Percentiles rank a stretch among this genome's conserved stretches.
Conservation (phyloP, 2,113 vertebrate species). For the Bothrops jararaca region DNA sequence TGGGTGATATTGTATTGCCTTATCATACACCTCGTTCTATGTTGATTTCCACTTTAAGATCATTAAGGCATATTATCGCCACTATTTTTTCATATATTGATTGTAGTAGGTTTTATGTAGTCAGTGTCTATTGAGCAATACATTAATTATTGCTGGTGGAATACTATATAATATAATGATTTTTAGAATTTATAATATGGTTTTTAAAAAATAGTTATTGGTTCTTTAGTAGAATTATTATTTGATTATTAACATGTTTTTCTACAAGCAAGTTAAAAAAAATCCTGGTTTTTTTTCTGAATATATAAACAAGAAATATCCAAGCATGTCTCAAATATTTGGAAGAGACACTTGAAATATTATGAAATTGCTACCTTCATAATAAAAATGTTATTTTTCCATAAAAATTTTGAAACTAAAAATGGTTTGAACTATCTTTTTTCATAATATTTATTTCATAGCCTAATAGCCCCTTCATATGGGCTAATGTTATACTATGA, state of each 20-base stretch:
- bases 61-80: no score
- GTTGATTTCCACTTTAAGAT: no score
- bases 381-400: not conserved
- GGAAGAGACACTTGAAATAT: not conserved
- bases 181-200: not conserved
- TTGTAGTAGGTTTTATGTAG: no score
- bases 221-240: not conserved
- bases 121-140: no score
- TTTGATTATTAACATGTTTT: not conserved
- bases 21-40: no score
- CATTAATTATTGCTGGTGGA: no score
- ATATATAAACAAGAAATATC: not conserved
- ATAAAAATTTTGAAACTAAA: constrained; percentile 13
- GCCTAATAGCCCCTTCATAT: constrained; percentile 18
- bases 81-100: no score
- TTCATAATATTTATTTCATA: constrained; percentile 28
- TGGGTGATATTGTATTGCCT: no score
- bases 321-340: not conserved
- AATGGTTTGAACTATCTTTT: constrained; percentile 26
- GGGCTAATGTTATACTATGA: constrained; percentile 1
- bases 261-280: not conserved
- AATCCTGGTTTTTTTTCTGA: not conserved
- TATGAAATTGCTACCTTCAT: not conserved
- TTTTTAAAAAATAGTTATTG: not conserved
- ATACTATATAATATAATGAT: no score